These are phyloP conservation scores for Periplaneta americana DNA, from an alignment of 1,140 invertebrate species.

Conservation along the genomic window DNA sequence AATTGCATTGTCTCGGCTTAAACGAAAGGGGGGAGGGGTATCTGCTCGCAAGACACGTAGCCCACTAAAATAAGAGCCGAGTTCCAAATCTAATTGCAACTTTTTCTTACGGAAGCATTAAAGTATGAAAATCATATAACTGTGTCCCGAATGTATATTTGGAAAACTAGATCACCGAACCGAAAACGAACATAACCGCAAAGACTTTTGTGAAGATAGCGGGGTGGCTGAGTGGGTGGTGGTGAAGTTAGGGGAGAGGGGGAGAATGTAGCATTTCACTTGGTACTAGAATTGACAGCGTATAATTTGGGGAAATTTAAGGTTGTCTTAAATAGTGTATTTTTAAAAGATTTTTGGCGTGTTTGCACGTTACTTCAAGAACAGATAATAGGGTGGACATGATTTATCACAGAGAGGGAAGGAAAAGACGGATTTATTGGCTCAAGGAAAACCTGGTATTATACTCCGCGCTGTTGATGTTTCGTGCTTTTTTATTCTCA, in stretches of 20 bases:
- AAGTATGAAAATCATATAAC: not conserved
- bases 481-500: not conserved
- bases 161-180: not conserved
- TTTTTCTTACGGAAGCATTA: not conserved
- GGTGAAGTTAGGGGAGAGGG: not conserved
- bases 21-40: not conserved
- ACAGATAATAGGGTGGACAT: constrained; percentile 9
- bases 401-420: constrained; percentile 6
- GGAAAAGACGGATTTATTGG: constrained; percentile 16
- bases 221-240: not conserved
- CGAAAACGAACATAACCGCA: not conserved
- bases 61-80: not conserved
- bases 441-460: constrained; percentile 14
- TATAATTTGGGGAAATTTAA: constrained; percentile 16
- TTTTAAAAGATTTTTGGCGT: constrained; percentile 6
- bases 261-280: constrained; percentile 8
- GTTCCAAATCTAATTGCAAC: not conserved
- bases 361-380: not conserved
- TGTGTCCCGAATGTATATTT: not conserved
- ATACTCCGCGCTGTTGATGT: too few species aligned
- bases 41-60: not conserved
- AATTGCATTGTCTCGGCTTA: not conserved
- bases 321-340: constrained; percentile 9
- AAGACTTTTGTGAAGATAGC: not conserved
- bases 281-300: constrained; percentile 3